Evolutionary conservation across 2,797 vertebrate species (phyloP), one percentile per base, ranked within the genome.

Genomic region (Urosaurus nigricauda): DNA sequence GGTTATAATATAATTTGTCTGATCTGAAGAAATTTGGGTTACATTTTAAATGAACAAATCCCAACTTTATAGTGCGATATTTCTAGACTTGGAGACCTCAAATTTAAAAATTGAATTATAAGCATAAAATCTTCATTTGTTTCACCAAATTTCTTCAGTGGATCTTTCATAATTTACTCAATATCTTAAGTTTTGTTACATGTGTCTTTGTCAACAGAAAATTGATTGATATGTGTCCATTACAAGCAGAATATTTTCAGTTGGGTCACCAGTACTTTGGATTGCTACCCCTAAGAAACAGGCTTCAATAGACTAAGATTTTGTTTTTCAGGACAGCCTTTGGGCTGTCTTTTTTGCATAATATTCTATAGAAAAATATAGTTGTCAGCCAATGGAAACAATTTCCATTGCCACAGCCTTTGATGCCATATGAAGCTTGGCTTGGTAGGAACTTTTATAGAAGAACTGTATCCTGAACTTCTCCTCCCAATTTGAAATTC

Each of bases 31-130:
- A 74, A 87, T 26, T 40, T 51, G 53, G 53, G 13, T 26, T 43
- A 71, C 84, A 58, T 60, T 32, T 43, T 56, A 71, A 89, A 58
- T 73, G 63, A 65, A 73, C 60, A 74, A 71, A 81, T 53, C 7
- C 77, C 80, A 75, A 47, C 24, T 5, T 79, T 11, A 71, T 40
- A 29, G 24, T 17, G 16, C 8, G 32, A 24, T 29, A 53, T 63
- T 47, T 60, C 74, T 74, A 29, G 77, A 86, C 14, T 16, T 68
- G 7, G 47, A 40, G 17, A 71, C 17, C 21, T 70, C 12, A 78
- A n/a, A 19, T 71, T 79, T 79, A 40, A 58, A 1, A 37, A 75
- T 32, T 63, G 21, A 85, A 80, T 1, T 14, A 47, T 73, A 73
- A n/a, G 32, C 51, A 80, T 29, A 43, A 73, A 51, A 89, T 51